A percentile compares a stretch with the other conserved stretches of the same genome.
These are phyloP conservation scores for Macrophya annulata DNA, from an alignment of 2,888 invertebrate genomes.

Conservation along the genomic window DNA sequence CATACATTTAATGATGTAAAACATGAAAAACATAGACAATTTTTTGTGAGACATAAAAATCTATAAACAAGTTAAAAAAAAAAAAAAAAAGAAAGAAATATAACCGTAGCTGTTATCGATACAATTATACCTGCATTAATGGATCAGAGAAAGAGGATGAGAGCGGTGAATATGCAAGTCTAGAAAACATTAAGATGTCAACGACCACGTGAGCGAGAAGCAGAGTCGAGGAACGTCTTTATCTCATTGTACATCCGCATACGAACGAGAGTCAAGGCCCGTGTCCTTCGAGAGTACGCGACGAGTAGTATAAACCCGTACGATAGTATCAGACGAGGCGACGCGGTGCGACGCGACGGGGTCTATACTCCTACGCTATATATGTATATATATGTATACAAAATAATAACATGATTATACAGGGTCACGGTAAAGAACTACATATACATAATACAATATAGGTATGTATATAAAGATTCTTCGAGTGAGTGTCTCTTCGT, in stretches of 20 bases:
- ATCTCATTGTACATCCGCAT: conserved; percentile 62
- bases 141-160: not conserved
- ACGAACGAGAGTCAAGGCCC: conserved; percentile 59
- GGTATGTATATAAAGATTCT: conserved; percentile 2
- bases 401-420: conserved; percentile 27
- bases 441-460: not conserved
- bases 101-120: not conserved
- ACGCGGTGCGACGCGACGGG: not conserved
- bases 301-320: conserved; percentile 38
- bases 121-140: not conserved
- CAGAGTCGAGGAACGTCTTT: conserved; percentile 40
- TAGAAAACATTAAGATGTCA: conserved; percentile 42
- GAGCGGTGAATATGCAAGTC: not conserved
- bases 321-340: not conserved
- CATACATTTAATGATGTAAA: too few relatives aligned
- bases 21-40: too few relatives aligned
- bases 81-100: not conserved
- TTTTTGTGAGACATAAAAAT: not conserved
- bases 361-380: conserved; percentile 8
- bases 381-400: not conserved
- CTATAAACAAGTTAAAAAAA: not conserved
- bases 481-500: not conserved
- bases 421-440: conserved; percentile 17
- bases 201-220: conserved; percentile 19
- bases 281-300: conserved; percentile 57